Conservation (phyloP, 2,797 vertebrate species). For the Lophius americanus region DNA sequence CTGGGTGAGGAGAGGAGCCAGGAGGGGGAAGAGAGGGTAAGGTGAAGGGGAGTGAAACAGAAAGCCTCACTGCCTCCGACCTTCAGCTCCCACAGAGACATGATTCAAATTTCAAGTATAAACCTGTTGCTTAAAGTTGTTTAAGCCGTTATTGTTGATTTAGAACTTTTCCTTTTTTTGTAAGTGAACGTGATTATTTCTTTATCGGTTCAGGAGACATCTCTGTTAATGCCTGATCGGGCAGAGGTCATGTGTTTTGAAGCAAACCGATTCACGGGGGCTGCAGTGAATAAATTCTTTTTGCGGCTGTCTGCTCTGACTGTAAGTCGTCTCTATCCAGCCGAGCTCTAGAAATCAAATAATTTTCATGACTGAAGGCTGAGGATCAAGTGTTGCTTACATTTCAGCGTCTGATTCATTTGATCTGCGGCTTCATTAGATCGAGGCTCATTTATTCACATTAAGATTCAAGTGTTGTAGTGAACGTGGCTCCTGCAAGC, state of each 20-base stretch:
- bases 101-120: slow-evolving; percentile 61
- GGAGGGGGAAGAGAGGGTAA: slow-evolving; percentile 1
- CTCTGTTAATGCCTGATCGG: slow-evolving; percentile 24
- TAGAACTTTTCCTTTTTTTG: slow-evolving; percentile 8
- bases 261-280: slow-evolving; percentile 31
- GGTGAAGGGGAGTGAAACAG: slow-evolving; percentile 24
- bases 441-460: slow-evolving; percentile 74
- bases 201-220: slow-evolving; percentile 10
- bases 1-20: slow-evolving; percentile 61
- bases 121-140: slow-evolving; percentile 38
- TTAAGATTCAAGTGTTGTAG: slow-evolving; percentile 72
- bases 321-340: slow-evolving; percentile 34
- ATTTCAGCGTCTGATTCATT: slow-evolving; percentile 64
- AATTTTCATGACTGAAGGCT: slow-evolving; percentile 42
- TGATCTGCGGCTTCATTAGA: slow-evolving; percentile 67
- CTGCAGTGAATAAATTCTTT: slow-evolving; percentile 14
- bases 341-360: slow-evolving; percentile 50
- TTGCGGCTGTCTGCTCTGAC: slow-evolving; percentile 36
- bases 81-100: slow-evolving; percentile 61
- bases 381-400: slow-evolving; percentile 51
- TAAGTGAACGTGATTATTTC: slow-evolving; percentile 19
- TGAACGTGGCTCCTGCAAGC: slow-evolving; percentile 68
- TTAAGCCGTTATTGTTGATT: slow-evolving; percentile 3
- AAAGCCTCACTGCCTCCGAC: slow-evolving; percentile 49
- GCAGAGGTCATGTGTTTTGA: slow-evolving; percentile 20